A percentile compares a stretch with the other conserved stretches of the same genome.
Evolutionary conservation across 1,140 invertebrate species (phyloP).

Genomic region (Leptonema lineaticorne): DNA sequence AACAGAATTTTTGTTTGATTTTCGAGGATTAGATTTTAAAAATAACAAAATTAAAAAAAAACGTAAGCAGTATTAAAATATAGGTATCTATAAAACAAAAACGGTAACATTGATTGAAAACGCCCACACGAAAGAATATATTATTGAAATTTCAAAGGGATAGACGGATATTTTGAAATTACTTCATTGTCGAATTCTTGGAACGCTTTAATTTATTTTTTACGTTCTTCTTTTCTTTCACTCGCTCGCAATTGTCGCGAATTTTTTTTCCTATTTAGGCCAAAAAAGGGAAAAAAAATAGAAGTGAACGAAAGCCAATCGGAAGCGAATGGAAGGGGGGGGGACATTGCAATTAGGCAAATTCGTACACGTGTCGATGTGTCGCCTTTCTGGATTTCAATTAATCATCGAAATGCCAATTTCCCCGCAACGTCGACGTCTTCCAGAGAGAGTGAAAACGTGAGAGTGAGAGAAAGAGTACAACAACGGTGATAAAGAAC

Average conservation of each 20-base stretch:
- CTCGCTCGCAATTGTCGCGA: background rate
- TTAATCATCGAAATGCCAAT: slow-evolving; percentile 42
- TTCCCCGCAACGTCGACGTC: slow-evolving; percentile 24
- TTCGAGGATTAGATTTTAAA: no score
- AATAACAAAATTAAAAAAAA: no score
- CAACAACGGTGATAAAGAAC: background rate
- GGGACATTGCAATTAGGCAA: background rate
- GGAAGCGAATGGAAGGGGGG: background rate
- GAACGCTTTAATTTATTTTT: no score
- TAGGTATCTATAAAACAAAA: no score
- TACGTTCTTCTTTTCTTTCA: no score
- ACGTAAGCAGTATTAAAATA: no score
- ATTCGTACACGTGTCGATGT: background rate
- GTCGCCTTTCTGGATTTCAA: slow-evolving; percentile 19
- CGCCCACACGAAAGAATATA: no score
- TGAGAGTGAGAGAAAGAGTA: background rate
- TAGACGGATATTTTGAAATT: no score
- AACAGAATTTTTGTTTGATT: no score
- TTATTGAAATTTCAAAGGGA: no score
- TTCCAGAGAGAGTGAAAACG: background rate
- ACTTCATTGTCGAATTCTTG: no score
- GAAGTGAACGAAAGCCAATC: background rate
- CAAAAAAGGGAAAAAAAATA: background rate
- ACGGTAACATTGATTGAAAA: no score
- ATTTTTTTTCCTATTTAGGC: background rate